Conservation (phyloP, 2,797 vertebrate genomes). For the Octomys mimax region DNA sequence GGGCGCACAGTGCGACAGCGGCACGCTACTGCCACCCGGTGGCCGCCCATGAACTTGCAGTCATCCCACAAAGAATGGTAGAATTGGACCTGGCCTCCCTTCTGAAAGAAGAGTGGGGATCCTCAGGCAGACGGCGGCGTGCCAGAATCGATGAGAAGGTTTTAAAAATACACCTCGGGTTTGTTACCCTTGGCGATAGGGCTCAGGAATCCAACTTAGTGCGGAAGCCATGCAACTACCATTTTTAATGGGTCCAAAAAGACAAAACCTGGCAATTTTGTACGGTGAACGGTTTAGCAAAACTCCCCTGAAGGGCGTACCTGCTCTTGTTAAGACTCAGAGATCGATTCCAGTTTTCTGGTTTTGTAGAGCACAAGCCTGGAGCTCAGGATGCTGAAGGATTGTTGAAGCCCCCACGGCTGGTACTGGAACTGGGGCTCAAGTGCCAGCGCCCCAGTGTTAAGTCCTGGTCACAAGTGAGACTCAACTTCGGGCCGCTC, state of each 20-base stretch:
- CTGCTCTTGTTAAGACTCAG: not conserved
- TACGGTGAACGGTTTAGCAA: conserved; percentile 33
- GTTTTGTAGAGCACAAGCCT: not conserved
- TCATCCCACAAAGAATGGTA: not conserved
- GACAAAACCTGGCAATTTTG: not conserved
- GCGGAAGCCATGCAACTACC: not conserved
- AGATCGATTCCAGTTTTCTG: not conserved
- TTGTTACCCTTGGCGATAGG: not conserved
- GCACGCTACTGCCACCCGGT: conserved; percentile 71
- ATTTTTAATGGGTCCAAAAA: not conserved
- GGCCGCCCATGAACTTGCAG: conserved; percentile 11
- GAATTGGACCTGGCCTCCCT: not conserved
- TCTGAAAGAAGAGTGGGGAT: not conserved
- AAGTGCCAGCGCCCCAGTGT: not conserved
- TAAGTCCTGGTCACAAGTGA: not conserved
- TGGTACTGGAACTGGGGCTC: not conserved
- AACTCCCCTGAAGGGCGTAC: not conserved
- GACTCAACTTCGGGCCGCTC: not conserved
- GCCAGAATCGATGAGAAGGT: not conserved
- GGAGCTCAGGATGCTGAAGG: not conserved
- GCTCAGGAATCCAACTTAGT: not conserved
- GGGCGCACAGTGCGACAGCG: not conserved
- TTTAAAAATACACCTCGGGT: not conserved
- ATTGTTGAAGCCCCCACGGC: not conserved
- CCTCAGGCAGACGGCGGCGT: fast-evolving